Base-by-base conservation (phyloP, 2,888 invertebrate genomes). In the Pseudolycoriella hygida region DNA sequence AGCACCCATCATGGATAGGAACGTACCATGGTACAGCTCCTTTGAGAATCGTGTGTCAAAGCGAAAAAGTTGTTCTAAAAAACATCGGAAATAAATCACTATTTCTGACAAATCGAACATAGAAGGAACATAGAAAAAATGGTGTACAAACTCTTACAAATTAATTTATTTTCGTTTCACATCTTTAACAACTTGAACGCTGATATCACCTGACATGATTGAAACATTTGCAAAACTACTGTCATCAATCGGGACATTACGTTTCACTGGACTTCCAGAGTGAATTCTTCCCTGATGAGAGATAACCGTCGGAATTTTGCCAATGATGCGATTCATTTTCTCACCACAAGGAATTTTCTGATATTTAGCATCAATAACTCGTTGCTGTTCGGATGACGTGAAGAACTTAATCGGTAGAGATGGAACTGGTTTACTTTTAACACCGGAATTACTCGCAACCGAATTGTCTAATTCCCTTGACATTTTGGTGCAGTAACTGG, bases 101-200 rank as follows among this genome's bases (percentile, higher is more conserved):
- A n/a, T n/a, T n/a, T n/a, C n/a, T n/a, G n/a, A n/a, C n/a, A n/a
- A n/a, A n/a, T n/a, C n/a, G n/a, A n/a, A n/a, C n/a, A n/a, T n/a
- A n/a, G n/a, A n/a, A n/a, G n/a, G n/a, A n/a, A n/a, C n/a, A n/a
- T n/a, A n/a, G n/a, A n/a, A n/a, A n/a, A n/a, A n/a, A n/a, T n/a
- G n/a, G n/a, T n/a, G n/a, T n/a, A n/a, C n/a, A n/a, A n/a, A n/a
- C n/a, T n/a, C n/a, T n/a, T n/a, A n/a, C n/a, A n/a, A n/a, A n/a
- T n/a, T n/a, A n/a, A n/a, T 12, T 42, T 30, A 42, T 10, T 30
- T 5, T 12, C 45, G 40, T 39, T 45, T 25, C 17, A 45, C 70
- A 62, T 64, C 63, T 50, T 57, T 62, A 19, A 65, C 57, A 2
- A 66, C 60, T 39, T 64, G 63, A 38, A 67, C 47, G 1, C 67